Base-by-base conservation (phyloP, 2,113 vertebrate genomes). In the Trogon surrucura region DNA sequence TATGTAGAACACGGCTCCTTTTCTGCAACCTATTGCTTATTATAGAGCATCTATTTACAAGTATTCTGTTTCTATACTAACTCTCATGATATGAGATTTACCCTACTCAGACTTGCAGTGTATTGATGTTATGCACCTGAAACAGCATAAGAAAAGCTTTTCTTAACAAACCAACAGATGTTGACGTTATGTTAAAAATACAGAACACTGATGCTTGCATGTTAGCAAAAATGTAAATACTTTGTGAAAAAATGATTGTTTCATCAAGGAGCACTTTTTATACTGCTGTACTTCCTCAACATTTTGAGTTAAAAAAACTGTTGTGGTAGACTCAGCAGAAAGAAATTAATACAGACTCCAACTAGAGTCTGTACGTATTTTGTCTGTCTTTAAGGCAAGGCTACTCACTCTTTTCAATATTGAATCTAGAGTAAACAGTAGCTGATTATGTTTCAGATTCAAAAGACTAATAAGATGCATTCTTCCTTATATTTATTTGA, bases 61-160 rank as follows among this genome's bases (percentile, higher is more conserved):
- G 7, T 6, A 41, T 66, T 79, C 44, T n/a, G 32, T 51, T 75
- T 88, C 48, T 72, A 1, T 17, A 29, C 8, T 62, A 26, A n/a
- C 26, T 73, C 4, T 70, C 17, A 32, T 41, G 14, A n/a, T 53
- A 32, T 10, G 9, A 70, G n/a, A 10, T 23, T 23, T 57, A 38
- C 7, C 13, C 15, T 38, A 8, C 26, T 80, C 23, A 47, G 19
- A 38, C 5, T 60, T 13, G 10, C 0, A 0, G 5, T 44, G 12
- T 26, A 11, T 20, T 57, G 22, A 32, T 1, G 58, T 34, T 20
- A 15, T n/a, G 29, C 22, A 29, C 4, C 4, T 51, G 29, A 80
- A 72, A 65, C 13, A 65, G 3, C 36, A 57, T 13, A 27, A 83
- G 15, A 48, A 44, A 72, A 27, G 4, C 6, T 69, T 65, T 80